A percentile compares a stretch with the other conserved stretches of the same genome.
Evolutionary conservation across 2,113 vertebrate species (phyloP).

Genomic region (Corvus moneduloides): DNA sequence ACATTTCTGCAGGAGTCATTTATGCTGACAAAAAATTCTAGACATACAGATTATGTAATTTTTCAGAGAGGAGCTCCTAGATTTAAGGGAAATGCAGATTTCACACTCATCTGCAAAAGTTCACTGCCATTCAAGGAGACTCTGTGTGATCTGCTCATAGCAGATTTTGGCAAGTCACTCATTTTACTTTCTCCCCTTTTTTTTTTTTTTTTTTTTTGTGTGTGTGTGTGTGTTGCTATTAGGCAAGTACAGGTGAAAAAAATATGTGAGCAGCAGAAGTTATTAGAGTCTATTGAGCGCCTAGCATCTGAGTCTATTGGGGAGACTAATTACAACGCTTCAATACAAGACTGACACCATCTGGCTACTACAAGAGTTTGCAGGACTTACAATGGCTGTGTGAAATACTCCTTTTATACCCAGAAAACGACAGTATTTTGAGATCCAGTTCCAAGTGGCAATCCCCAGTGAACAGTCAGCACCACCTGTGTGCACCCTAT

Average conservation of each 20-base stretch:
- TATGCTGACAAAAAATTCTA: not conserved
- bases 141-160: not conserved
- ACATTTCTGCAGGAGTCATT: not conserved
- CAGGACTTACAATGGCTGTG: not conserved
- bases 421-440: not conserved
- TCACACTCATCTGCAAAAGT: not conserved
- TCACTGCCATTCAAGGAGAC: not conserved
- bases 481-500: not conserved
- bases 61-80: not conserved
- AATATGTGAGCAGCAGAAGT: not conserved
- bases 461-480: not conserved
- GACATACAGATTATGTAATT: not conserved
- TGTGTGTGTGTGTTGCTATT: not conserved
- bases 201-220: too few species aligned
- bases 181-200: not conserved
- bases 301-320: too few species aligned
- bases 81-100: not conserved
- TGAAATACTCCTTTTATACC: not conserved
- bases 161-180: not conserved
- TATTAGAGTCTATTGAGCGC: not conserved
- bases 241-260: not conserved
- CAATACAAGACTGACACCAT: conserved; percentile 57
- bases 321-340: not conserved
- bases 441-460: not conserved
- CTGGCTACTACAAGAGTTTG: not conserved